Percentiles rank a stretch among this genome's conserved stretches.
phyloP scores from a whole-genome alignment of 2,797 vertebrate species.

The Graptemys geographica region DNA sequence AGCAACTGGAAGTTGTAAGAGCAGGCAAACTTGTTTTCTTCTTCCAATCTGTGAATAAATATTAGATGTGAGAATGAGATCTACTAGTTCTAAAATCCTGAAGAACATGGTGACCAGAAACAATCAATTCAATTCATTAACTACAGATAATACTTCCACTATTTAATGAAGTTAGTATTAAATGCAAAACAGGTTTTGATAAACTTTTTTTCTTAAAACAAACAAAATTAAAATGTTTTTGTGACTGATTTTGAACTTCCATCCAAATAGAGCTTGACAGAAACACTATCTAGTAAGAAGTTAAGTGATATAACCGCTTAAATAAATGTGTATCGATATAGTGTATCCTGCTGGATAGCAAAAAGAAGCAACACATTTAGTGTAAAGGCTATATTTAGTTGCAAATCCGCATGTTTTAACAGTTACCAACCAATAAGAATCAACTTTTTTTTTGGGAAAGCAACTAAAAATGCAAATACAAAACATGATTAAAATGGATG shows the following conservation, averaged over 20 bases:
- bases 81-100: neutral
- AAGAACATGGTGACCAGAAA: neutral
- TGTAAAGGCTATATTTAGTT: neutral
- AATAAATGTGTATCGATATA: neutral
- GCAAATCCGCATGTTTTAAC: neutral
- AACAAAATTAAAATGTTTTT: neutral
- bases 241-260: neutral
- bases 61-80: neutral
- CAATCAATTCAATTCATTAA: neutral
- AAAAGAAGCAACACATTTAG: neutral
- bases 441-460: too few species aligned
- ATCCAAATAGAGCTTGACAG: neutral
- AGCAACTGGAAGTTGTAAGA: neutral
- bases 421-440: neutral
- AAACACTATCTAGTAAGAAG: neutral
- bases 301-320: neutral
- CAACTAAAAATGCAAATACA: neutral
- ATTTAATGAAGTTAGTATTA: neutral
- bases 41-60: neutral
- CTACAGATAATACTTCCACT: neutral
- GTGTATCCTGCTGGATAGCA: neutral
- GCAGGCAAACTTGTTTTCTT: neutral
- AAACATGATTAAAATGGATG: neutral
- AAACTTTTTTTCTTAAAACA: neutral
- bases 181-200: neutral